These are phyloP conservation scores for Haliclona indistincta DNA, from an alignment of 37 sponge, comb jelly and placozoan genomes.

Conservation along the genomic window DNA sequence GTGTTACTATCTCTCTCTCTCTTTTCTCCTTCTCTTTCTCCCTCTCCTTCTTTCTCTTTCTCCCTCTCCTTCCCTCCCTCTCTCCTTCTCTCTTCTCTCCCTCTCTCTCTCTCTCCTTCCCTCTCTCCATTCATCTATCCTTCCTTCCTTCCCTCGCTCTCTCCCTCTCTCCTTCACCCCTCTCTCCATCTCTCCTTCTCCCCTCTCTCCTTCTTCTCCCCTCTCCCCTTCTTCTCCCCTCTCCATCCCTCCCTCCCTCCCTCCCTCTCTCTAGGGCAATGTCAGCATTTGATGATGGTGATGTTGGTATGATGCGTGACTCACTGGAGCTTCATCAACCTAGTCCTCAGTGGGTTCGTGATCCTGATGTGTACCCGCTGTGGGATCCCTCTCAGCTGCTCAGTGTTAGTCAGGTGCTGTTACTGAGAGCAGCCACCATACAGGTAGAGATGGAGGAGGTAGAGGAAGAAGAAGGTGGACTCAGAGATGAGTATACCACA, in stretches of 20 bases:
- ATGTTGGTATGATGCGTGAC: conserved; percentile 32
- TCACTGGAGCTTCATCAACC: conserved; percentile 40
- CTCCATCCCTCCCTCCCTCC: too few species aligned
- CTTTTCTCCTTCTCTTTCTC: too few species aligned
- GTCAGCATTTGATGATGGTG: conserved; percentile 49
- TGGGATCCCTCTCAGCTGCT: conserved; percentile 87
- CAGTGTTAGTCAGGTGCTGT: conserved; percentile 60
- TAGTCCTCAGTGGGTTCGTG: conserved; percentile 33
- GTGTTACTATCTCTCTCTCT: too few species aligned
- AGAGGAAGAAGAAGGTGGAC: conserved; percentile 60
- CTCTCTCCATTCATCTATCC: not conserved
- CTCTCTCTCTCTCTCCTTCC: not conserved
- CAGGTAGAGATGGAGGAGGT: conserved; percentile 58
- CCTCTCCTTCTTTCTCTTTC: too few species aligned
- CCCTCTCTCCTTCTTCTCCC: too few species aligned
- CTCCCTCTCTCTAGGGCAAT: conserved; percentile 42
- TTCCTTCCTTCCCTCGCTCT: too few species aligned
- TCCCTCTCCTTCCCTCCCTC: not conserved
- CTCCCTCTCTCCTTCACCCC: too few species aligned
- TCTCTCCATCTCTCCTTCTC: too few species aligned
- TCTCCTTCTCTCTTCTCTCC: too few species aligned
- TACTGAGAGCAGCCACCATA: conserved; percentile 59
- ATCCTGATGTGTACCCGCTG: conserved; percentile 79
- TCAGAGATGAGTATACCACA: conserved; percentile 33
- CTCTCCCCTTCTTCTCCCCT: too few species aligned